These are phyloP conservation scores for Siniperca scherzeri DNA, from an alignment of 2,797 vertebrate species.

Conservation along the genomic window DNA sequence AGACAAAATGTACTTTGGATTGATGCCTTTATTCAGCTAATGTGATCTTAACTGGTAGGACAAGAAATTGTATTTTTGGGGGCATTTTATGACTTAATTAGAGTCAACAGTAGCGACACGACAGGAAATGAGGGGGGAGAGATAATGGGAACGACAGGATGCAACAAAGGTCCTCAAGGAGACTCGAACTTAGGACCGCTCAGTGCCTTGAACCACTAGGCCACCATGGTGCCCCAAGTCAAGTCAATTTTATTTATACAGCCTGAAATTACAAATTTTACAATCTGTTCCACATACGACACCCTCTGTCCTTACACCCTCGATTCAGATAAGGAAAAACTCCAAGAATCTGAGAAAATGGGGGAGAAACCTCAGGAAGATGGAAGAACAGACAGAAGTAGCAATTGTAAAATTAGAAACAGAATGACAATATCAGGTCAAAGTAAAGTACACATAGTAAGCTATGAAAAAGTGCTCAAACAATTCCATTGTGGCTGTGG, in stretches of 20 bases:
- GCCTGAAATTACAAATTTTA: not conserved
- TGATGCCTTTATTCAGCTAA: not conserved
- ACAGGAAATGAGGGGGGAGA: not conserved
- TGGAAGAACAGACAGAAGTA: not conserved
- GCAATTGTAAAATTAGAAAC: not conserved
- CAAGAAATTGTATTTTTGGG: not conserved
- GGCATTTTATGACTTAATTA: not conserved
- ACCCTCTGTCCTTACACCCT: not conserved
- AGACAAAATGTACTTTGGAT: slow-evolving; percentile 4
- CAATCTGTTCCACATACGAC: not conserved
- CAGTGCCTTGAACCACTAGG: not conserved
- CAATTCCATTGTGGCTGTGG: not conserved
- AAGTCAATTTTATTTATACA: not conserved
- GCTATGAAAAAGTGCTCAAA: not conserved
- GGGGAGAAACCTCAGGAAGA: not conserved
- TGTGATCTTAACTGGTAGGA: not conserved
- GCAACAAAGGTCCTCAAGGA: not conserved
- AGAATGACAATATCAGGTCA: not conserved
- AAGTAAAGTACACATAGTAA: not conserved
- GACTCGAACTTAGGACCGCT: not conserved
- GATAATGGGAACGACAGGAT: not conserved
- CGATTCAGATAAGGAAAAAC: not conserved
- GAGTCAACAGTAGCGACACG: not conserved
- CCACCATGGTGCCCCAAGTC: not conserved
- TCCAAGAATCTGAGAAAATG: not conserved